Evolutionary conservation across 2,888 invertebrate genomes (phyloP).

Genomic region (Ischnura elegans): DNA sequence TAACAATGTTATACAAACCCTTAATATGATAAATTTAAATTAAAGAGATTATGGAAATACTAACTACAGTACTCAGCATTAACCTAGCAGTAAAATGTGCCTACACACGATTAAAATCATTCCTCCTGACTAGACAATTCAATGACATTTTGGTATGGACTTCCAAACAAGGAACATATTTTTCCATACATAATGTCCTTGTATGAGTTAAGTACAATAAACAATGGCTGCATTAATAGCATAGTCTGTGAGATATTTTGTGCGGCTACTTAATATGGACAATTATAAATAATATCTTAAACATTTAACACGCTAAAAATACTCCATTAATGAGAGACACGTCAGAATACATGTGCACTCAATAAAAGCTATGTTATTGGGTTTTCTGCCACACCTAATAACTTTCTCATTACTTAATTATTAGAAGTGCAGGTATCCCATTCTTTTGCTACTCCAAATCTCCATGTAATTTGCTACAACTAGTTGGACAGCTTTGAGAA

Average conservation of each 20-base stretch:
- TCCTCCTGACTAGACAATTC: neutral
- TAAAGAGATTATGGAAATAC: neutral
- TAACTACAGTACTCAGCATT: neutral
- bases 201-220: neutral
- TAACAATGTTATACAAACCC: neutral
- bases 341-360: neutral
- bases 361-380: neutral
- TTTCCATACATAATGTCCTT: neutral
- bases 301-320: neutral
- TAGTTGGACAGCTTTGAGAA: neutral
- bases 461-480: neutral
- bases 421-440: neutral
- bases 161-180: neutral
- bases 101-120: neutral
- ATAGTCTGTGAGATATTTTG: neutral
- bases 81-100: neutral
- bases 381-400: neutral
- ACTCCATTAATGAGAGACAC: neutral
- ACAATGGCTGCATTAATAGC: neutral
- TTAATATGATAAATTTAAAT: neutral
- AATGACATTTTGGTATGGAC: neutral
- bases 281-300: neutral
- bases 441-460: neutral
- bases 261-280: neutral
- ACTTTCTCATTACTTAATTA: neutral